Evolutionary conservation across 2,888 invertebrate genomes (phyloP), one percentile per base, ranked within the genome.

Genomic region (Pardosa pseudoannulata): DNA sequence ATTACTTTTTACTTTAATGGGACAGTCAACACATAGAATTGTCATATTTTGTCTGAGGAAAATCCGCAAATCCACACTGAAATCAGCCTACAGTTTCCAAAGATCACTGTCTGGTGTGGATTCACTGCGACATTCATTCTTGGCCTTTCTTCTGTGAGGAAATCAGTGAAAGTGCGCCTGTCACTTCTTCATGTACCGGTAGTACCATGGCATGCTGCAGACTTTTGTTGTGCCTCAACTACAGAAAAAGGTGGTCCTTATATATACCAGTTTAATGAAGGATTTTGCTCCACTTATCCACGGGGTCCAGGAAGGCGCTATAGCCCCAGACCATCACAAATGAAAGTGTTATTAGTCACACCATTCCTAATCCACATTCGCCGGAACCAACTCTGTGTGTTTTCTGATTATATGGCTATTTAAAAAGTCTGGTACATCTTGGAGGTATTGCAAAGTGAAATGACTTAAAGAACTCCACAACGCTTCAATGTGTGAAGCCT

Each of bases 41-140:
- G 28, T 7, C 27, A 13, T 29, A 27, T 64, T 28, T 64, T 16
- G 64, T 9, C n/a, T 64, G 28, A 28, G 64, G 28, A 64, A 64
- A 28, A 64, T 64, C 41, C 41, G 41, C 16, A n/a, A n/a, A 46
- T 46, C 11, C 28, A 64, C 64, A 1, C 5, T 64, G 64, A 64
- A 64, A 72, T 72, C 56, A 31, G 0, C 72, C 72, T 50, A 56
- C 31, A 50, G 13, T 19, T 31, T 28, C 72, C 50, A 50, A 46
- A 11, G 41, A n/a, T 46, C 9, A 72, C 27, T 39, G 50, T 72
- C 31, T 72, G 32, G 50, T 72, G 56, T 72, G 56, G 31, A 31
- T 56, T 72, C 72, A 72, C 50, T 16, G 71, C 41, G 68, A 50
- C 72, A 50, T 70, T 72, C 72, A 72, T 29, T 19, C 29, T 50